Base-by-base conservation (phyloP, 1,140 invertebrate species). In the Steinernema khuongi region DNA sequence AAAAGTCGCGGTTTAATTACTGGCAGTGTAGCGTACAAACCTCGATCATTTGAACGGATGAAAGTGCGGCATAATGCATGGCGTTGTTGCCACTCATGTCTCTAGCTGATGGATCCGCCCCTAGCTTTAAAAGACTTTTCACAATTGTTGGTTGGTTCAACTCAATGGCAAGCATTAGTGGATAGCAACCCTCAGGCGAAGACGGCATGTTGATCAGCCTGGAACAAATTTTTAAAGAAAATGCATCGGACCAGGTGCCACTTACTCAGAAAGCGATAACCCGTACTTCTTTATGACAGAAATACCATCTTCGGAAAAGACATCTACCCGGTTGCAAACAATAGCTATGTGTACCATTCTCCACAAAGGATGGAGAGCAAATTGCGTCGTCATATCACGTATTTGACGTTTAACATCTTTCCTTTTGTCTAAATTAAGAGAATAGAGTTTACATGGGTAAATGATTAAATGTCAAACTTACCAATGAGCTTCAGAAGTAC, bases 21-120 rank as follows among this genome's bases (percentile, higher is more conserved):
- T 74, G 18, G 19, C 29, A 74, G 43, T 31, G 31, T 50, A 44
- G 69, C 19, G 43, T 60, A 29, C 17, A 60, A 26, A 82, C 77
- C 50, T 85, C 83, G 68, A 83, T 32, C 79, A 83, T 85, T 44
- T 81, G 80, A 1, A 78, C 77, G 43, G 80, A 85, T 17, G 80
- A 75, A 26, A 83, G 33, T 50, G 81, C 76, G 1, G 79, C 81
- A 68, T 83, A 84, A 70, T 83, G 78, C 41, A 84, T 67, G 1
- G 76, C 76, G 67, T 76, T 84, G 44, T 85, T 85, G 26, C 82
- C 82, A 22, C 43, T 30, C 1, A 77, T 75, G 41, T 84, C 82
- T 17, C 77, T 31, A 33, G 79, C 74, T 17, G 79, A 69, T 31
- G 76, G 76, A 77, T 79, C 80, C 14, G 80, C 83, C 1, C 77